Evolutionary conservation across 2,888 invertebrate genomes (phyloP), one percentile per base, ranked within the genome.

Genomic region (Drosophila anomalata): DNA sequence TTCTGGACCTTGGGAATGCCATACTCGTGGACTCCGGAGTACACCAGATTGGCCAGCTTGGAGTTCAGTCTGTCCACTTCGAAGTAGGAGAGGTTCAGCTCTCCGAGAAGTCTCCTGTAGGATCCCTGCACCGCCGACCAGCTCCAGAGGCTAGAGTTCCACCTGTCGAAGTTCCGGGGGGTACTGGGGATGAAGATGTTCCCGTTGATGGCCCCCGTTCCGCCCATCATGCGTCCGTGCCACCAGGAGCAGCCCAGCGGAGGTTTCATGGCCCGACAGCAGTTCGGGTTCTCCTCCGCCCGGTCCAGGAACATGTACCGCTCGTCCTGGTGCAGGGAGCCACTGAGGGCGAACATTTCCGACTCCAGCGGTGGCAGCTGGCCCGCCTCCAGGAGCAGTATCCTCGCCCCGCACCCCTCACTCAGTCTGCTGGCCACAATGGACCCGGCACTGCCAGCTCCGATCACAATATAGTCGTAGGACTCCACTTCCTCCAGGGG

Each of bases 371-470:
- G 94, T 89, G 91, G 91, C 89, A 95, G 94, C 1, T 94, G 94
- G 31, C 97, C 97, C 53, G 96, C 96, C 92, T 97, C 97, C 63
- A 97, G 90, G 20, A 97, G 92, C 36, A 97, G 92, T 0, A 96
- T 94, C 68, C 94, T 95, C 94, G 96, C 96, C 42, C 93, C 91
- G 1, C 94, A 93, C 56, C 95, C 92, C 90, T 97, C 97, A 31
- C 95, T 95, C 50, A 97, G 92, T 0, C 95, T 91, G 76, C 93
- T 94, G 9, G 93, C 94, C 2, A 95, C 78, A 0, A 94, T 94
- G 2, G 93, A 93, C 0, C 94, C 94, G 0, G 94, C 94, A 0
- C 94, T 93, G 0, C 94, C 94, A 0, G 93, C 94, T 0, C 94
- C 94, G 31, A 94, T 90, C 20, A 94, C 91, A 7, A 94, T 90